These are phyloP conservation scores for Anguilla marmorata DNA, from an alignment of 2,797 vertebrate species.

Conservation along the genomic window DNA sequence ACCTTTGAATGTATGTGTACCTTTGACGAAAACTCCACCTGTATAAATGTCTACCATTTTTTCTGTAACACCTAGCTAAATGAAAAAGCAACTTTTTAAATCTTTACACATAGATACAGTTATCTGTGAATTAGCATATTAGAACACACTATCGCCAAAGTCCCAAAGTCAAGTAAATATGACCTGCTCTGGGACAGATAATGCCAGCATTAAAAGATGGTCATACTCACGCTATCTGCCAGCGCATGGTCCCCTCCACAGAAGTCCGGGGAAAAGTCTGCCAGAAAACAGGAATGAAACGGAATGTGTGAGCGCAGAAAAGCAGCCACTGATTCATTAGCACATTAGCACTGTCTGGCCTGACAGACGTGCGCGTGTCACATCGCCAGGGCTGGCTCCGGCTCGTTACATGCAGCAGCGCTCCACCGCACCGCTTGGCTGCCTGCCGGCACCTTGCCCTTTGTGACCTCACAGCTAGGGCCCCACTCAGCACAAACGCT, in stretches of 20 bases:
- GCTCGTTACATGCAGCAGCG: not conserved
- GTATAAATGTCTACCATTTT: not conserved
- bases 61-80: not conserved
- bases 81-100: not conserved
- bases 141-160: not conserved
- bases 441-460: not conserved
- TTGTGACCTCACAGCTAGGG: not conserved
- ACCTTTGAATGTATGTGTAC: not conserved
- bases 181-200: not conserved
- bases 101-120: not conserved
- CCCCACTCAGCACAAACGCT: not conserved
- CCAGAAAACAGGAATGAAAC: not conserved
- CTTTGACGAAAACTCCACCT: not conserved
- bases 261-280: conserved; percentile 19
- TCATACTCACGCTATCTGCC: conserved; percentile 62
- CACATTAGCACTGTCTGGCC: not conserved
- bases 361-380: not conserved
- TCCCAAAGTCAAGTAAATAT: not conserved
- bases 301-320: not conserved
- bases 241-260: conserved; percentile 42
- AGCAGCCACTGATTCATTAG: not conserved
- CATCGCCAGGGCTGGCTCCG: not conserved
- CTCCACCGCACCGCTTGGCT: not conserved
- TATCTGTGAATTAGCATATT: not conserved
- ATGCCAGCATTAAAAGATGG: not conserved